Conservation (phyloP, 2,113 vertebrate genomes). For the Notothenia coriiceps region DNA sequence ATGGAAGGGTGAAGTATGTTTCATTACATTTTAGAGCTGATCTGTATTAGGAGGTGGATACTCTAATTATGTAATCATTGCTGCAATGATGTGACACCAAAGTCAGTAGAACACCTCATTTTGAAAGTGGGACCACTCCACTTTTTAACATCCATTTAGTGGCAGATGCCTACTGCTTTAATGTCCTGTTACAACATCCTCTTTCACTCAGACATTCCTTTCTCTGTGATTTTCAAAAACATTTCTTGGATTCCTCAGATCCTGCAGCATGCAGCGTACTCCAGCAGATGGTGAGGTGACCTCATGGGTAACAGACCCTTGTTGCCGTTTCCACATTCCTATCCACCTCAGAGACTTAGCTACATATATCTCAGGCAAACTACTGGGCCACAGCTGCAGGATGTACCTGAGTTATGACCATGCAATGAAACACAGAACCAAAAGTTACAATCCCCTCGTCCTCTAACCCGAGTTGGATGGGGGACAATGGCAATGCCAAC, state of each 20-base stretch:
- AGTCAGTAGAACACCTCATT: too few relatives aligned
- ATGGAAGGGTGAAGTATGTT: background rate
- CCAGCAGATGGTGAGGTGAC: constrained; percentile 48
- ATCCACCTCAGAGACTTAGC: constrained; percentile 9
- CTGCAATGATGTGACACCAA: too few relatives aligned
- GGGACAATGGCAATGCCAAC: background rate
- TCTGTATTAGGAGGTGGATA: too few relatives aligned
- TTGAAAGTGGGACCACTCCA: too few relatives aligned
- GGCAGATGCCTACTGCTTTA: background rate
- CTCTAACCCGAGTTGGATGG: background rate
- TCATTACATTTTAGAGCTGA: too few relatives aligned
- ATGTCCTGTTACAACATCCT: constrained; percentile 7
- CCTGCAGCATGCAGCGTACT: constrained; percentile 36
- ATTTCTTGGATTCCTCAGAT: constrained; percentile 22
- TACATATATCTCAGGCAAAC: constrained; percentile 14
- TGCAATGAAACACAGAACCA: constrained; percentile 7
- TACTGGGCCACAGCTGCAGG: constrained; percentile 11
- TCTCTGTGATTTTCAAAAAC: constrained; percentile 2
- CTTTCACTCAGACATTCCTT: constrained; percentile 8
- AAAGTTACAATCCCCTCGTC: background rate
- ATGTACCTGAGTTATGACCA: constrained; percentile 3
- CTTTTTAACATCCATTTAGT: too few relatives aligned
- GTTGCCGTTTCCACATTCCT: constrained; percentile 34
- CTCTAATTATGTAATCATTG: too few relatives aligned
- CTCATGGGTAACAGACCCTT: constrained; percentile 25